Evolutionary conservation across 92 coral and sea anemone genomes (phyloP).

Genomic region (Palythoa grandis): DNA sequence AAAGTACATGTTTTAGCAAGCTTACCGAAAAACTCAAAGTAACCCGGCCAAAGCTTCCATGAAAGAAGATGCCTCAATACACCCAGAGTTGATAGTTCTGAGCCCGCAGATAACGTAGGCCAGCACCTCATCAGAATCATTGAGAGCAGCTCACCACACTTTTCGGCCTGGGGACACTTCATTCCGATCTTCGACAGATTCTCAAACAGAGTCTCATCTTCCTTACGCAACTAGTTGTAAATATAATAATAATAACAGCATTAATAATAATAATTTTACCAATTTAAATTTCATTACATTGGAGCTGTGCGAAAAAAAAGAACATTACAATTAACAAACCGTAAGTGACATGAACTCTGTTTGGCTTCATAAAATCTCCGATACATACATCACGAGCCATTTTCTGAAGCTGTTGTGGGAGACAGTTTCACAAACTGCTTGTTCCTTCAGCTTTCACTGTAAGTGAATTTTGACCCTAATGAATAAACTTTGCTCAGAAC

Average conservation of each 20-base stretch:
- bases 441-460: too few species aligned
- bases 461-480: too few species aligned
- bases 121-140: constrained; percentile 71
- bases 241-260: not conserved
- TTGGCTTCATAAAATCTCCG: too few species aligned
- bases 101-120: constrained; percentile 49
- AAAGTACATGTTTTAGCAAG: not conserved
- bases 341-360: too few species aligned
- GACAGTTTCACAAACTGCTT: too few species aligned
- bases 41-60: constrained; percentile 78
- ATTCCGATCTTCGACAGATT: constrained; percentile 3
- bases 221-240: not conserved
- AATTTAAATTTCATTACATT: too few species aligned
- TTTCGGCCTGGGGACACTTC: constrained; percentile 16
- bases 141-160: constrained; percentile 68
- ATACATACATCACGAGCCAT: too few species aligned
- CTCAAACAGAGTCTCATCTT: constrained; percentile 7
- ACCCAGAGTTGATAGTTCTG: constrained; percentile 20
- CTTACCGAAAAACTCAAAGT: constrained; percentile 68
- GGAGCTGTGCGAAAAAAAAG: too few species aligned
- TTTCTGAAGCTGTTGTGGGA: too few species aligned
- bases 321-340: too few species aligned
- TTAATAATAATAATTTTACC: too few species aligned
- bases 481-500: too few species aligned
- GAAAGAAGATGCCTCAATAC: constrained; percentile 72